Percentiles rank a stretch among this genome's conserved stretches.
These are phyloP conservation scores for Julus scanicus DNA, from an alignment of 2,888 invertebrate genomes.

Conservation along the genomic window DNA sequence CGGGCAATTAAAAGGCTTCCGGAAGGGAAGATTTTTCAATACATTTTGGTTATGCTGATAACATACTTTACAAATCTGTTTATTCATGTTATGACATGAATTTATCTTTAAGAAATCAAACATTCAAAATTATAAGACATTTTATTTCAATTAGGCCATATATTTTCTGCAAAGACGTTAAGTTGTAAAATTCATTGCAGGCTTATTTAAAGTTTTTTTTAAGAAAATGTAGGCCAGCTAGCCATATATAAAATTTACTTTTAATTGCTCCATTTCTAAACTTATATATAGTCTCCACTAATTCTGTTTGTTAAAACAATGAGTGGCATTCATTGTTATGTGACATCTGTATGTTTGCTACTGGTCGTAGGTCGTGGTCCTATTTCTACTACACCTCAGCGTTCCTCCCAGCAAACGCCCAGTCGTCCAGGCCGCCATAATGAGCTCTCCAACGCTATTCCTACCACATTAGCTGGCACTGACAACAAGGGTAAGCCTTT, in stretches of 20 bases:
- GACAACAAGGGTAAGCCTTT: slow-evolving; percentile 59
- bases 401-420: slow-evolving; percentile 58
- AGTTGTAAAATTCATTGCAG: too few relatives aligned
- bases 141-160: too few relatives aligned
- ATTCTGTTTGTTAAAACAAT: neutral
- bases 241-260: neutral
- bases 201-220: too few relatives aligned
- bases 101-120: too few relatives aligned
- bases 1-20: neutral
- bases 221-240: too few relatives aligned
- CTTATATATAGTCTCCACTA: neutral
- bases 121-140: too few relatives aligned
- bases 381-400: slow-evolving; percentile 58
- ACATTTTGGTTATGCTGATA: too few relatives aligned
- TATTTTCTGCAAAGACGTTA: too few relatives aligned
- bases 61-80: too few relatives aligned
- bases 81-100: too few relatives aligned
- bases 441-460: slow-evolving; percentile 57
- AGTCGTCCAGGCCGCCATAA: slow-evolving; percentile 58
- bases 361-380: slow-evolving; percentile 55
- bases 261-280: neutral
- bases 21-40: too few relatives aligned
- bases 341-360: slow-evolving; percentile 50
- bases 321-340: slow-evolving; percentile 16
- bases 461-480: slow-evolving; percentile 58